Percentiles rank a stretch among this genome's conserved stretches.
phyloP scores from a whole-genome alignment of 2,113 vertebrate species.

The Caretta caretta region DNA sequence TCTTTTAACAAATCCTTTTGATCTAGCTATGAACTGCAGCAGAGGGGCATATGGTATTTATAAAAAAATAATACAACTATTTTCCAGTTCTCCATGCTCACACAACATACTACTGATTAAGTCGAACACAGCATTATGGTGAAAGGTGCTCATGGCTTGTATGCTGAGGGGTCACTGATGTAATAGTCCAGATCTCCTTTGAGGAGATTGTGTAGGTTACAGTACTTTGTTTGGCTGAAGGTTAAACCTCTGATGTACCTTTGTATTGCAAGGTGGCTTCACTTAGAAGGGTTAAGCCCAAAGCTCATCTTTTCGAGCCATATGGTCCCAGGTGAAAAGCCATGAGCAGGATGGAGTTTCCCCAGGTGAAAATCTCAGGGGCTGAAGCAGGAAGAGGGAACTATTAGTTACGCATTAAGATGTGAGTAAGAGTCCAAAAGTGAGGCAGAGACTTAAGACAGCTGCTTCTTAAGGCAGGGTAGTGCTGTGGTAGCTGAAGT shows the following conservation, averaged over 20 bases:
- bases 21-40: too few relatives aligned
- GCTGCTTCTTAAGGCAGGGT: neutral
- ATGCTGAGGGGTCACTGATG: neutral
- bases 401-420: neutral
- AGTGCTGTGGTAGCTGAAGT: neutral
- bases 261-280: neutral
- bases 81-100: neutral
- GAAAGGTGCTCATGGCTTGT: neutral
- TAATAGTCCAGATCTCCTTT: neutral
- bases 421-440: neutral
- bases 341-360: neutral
- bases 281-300: neutral
- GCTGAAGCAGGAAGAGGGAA: neutral
- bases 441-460: neutral
- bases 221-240: neutral
- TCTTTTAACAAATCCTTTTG: too few relatives aligned
- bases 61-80: too few relatives aligned
- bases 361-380: neutral
- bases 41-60: too few relatives aligned
- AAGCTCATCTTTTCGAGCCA: neutral
- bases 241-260: neutral
- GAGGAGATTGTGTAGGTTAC: neutral
- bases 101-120: neutral
- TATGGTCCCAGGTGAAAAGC: neutral
- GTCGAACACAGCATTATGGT: fast-evolving